Base-by-base conservation (phyloP, 2,888 invertebrate species). In the Ichneumoninae sp. region DNA sequence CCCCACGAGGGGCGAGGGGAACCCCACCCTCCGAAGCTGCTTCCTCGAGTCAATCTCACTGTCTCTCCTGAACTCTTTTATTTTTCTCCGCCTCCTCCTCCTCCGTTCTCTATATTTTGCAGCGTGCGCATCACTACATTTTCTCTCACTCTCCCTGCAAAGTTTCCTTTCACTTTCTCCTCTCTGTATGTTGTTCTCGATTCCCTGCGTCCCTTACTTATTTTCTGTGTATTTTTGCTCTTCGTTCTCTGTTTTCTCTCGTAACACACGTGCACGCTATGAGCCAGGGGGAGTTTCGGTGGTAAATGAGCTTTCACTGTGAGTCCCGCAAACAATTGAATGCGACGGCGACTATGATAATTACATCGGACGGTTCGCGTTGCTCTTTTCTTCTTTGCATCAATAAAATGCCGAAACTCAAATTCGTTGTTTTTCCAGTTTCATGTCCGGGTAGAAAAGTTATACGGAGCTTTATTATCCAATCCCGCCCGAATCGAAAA, bases 151-250 rank as follows among this genome's bases (percentile, higher is more conserved):
- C 79, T 44, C 63, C 26, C 76, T 60, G 76, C 70, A 80, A 83
- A 83, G 76, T 86, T 86, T 79, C 81, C 87, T 85, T 87, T 87
- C 86, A 86, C 86, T 87, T 87, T 86, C 76, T 76, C 66, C 81
- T 60, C 66, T 66, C 68, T 71, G 57, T 33, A 19, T 33, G 40
- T 65, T 50, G 22, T 26, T 69, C 26, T 82, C 69, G 70, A 33
- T 78, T 30, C 19, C 57, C 57, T 47, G 60, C 33, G 30, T 30
- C 47, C 33, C 30, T 36, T 40, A 22, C 70, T 85, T 77, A 60
- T 63, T 76, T 76, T 60, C 71, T 30, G 16, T 40, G 30, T 10
- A 22, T 44, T 19, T 40, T 16, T n/a, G 8, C 8, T 40, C 36
- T 65, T 66, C 19, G 7, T 13, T 36, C 44, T 66, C 19, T 44